Base-by-base conservation (phyloP, 2,888 invertebrate genomes). In the Protodeltote pygarga region DNA sequence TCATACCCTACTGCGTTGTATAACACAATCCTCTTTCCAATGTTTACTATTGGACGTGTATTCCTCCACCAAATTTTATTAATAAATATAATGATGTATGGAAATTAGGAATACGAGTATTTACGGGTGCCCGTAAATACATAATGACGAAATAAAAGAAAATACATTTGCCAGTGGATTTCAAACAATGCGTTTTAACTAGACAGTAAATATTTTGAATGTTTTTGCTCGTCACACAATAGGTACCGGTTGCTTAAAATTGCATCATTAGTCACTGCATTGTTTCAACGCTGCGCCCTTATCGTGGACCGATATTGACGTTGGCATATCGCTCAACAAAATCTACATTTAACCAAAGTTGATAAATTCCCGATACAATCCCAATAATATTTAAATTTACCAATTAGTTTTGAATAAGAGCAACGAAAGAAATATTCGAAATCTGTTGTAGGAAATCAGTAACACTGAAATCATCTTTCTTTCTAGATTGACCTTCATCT, bases 261-360 rank as follows among this genome's bases (percentile, higher is more conserved):
- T 63, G 50, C 54, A 62, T 63, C 49, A 59, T 73, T 59, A 65
- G 54, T 61, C 55, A 60, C 38, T 42, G 60, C 52, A 65, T 68
- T 73, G 73, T 73, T 69, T 65, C 46, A 55, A 55, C 53, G 38
- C 40, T 32, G 28, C 29, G 16, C 19, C 34, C 31, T 60, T 54
- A 55, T 68, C 28, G 19, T 20, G 21, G 19, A 33, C 37, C 27
- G 29, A 64, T 59, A 59, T 54, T 41, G 37, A 60, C 60, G 51
- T 42, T 15, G 37, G 42, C 20, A 9, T 65, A 58, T 54, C 59
- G 51, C 33, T 39, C 39, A 31, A 50, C 63, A 53, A 50, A 25
- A 65, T 61, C 66, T 61, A 62, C 42, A 53, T 61, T 54, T 61
- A 54, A 54, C 48, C 54, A 34, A 42, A 10, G 13, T 29, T 54